Evolutionary conservation across 2,888 invertebrate genomes (phyloP).

Genomic region (Acanthosepion lycidas): DNA sequence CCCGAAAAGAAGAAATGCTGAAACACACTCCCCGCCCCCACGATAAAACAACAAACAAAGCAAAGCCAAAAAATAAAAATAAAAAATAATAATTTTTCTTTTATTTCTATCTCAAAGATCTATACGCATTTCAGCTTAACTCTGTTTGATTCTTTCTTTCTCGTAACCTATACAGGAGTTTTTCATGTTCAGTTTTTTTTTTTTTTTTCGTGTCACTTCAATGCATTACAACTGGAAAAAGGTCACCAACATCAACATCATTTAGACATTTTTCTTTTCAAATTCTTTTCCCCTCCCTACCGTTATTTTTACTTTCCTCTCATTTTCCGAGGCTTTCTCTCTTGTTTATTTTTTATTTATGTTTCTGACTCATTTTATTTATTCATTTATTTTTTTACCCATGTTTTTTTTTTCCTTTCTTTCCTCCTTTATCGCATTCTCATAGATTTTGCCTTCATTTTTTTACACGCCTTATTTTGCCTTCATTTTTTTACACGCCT

Average conservation of each 20-base stretch:
- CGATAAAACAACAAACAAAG: not conserved
- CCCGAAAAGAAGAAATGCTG: not conserved
- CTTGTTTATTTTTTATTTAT: too few relatives aligned
- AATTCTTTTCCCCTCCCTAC: not conserved
- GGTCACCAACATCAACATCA: not conserved
- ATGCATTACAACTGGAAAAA: not conserved
- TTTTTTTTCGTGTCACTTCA: not conserved
- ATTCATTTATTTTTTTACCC: not conserved
- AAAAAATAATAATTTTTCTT: not conserved
- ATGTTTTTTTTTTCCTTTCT: not conserved
- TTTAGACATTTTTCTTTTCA: not conserved
- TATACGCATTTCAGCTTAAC: not conserved
- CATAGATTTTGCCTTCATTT: not conserved
- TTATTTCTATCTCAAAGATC: not conserved
- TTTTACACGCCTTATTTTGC: too few relatives aligned
- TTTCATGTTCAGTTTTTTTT: not conserved
- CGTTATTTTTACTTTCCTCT: not conserved
- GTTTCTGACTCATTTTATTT: too few relatives aligned
- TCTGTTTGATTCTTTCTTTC: not conserved
- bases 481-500: too few relatives aligned
- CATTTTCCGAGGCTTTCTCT: too few relatives aligned
- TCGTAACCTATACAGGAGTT: not conserved
- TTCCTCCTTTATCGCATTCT: not conserved
- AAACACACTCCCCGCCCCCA: not conserved
- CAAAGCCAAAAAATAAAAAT: not conserved